Base-by-base conservation (phyloP, 2,888 invertebrate species). In the Oligia latruncula region DNA sequence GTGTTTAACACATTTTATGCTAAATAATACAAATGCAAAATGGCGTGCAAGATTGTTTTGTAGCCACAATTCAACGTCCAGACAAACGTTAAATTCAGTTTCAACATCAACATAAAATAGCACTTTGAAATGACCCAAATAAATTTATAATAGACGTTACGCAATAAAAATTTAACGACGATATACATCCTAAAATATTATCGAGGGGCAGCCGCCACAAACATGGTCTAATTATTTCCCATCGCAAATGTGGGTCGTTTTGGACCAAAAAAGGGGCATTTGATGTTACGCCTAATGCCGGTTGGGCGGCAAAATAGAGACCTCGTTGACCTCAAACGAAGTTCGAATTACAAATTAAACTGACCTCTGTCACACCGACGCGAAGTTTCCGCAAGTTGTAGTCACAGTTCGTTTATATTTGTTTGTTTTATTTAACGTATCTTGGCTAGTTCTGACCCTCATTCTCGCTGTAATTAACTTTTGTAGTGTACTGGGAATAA, bases 291-390 rank as follows among this genome's bases (percentile, higher is more conserved):
- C 90, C 84, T 92, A 93, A 93, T 92, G 93, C 90, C 84, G 89
- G 92, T 89, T 92, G 90, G 87, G 83, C 76, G 85, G 86, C 91
- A 90, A 88, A 94, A 93, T 94, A 92, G 93, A 94, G 93, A 92
- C 91, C 93, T 90, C 85, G 82, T 83, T 90, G 89, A 93, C 94
- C 94, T 90, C 95, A 94, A 95, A 95, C 93, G 94, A 92, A 94
- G 92, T 94, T 90, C 92, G 92, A 94, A 94, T 93, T 93, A 94
- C 92, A 93, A 94, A 94, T 94, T 94, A 93, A 93, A 89, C 78
- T 84, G 91, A 87, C 90, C 90, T 86, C 78, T 78, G 85, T 93
- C 89, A 94, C 92, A 93, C 91, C 84, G 89, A 75, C 49, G 77
- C 62, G 81, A 87, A 87, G 84, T 83, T 83, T 76, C 73, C n/a